These are phyloP conservation scores for Oxystoma pomonae DNA, from an alignment of 2,888 invertebrate genomes.

Conservation along the genomic window DNA sequence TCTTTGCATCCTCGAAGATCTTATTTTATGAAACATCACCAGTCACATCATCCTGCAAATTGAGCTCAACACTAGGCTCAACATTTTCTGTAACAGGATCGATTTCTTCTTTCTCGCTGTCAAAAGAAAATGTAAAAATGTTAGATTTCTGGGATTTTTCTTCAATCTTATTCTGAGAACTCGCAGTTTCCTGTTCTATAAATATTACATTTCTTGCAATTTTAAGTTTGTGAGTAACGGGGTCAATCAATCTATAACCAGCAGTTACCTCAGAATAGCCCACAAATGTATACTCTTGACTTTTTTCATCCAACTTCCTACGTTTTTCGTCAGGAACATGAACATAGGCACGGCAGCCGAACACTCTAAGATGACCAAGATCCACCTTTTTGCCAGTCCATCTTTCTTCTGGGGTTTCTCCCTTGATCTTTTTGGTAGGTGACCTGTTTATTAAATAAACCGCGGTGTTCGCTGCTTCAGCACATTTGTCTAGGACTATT, in stretches of 20 bases:
- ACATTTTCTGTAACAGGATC: background rate
- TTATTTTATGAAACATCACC: background rate
- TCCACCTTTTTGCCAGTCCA: background rate
- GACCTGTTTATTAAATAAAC: slow-evolving; percentile 24
- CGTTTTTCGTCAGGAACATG: slow-evolving; percentile 14
- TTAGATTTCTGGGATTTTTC: background rate
- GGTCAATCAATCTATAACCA: slow-evolving; percentile 22
- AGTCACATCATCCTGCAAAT: background rate
- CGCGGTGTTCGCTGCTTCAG: slow-evolving; percentile 30
- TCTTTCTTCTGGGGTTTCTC: background rate
- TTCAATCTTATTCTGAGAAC: background rate
- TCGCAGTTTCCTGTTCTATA: slow-evolving; percentile 15
- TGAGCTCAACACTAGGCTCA: slow-evolving; percentile 4
- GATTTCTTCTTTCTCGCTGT: background rate
- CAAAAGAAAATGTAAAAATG: background rate
- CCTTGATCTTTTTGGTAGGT: background rate
- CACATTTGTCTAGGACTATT: no score
- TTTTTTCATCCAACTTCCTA: slow-evolving; percentile 19
- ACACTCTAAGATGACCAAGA: background rate
- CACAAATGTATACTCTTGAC: slow-evolving; percentile 17
- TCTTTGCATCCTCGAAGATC: background rate
- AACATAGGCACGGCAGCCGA: background rate
- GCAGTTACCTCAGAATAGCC: slow-evolving; percentile 14
- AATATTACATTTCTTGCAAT: slow-evolving; percentile 24
- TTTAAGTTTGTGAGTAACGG: slow-evolving; percentile 13